A percentile compares a stretch with the other conserved stretches of the same genome.
Evolutionary conservation across 2,113 vertebrate genomes (phyloP).

Genomic region (Bothrops jararaca): DNA sequence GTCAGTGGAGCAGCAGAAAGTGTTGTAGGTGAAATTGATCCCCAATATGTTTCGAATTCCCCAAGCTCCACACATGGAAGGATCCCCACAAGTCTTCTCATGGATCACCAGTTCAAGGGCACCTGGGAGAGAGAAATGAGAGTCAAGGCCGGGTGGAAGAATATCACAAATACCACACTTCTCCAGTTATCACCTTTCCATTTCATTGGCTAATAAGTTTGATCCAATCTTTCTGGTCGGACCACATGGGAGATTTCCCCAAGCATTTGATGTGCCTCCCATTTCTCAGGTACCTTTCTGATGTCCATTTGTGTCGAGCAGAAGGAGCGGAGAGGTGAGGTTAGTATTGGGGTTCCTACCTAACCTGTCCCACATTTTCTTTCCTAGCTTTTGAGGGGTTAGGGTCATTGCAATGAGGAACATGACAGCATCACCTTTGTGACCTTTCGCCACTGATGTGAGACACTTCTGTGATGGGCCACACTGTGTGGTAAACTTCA

Average conservation of each 20-base stretch:
- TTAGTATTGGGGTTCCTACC: neutral
- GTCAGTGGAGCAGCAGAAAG: slow-evolving; percentile 70
- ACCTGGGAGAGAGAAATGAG: neutral
- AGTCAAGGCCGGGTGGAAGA: neutral
- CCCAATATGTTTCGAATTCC: slow-evolving; percentile 65
- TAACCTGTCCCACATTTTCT: neutral
- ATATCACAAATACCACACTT: neutral
- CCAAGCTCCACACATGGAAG: slow-evolving; percentile 59
- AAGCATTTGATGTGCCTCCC: neutral
- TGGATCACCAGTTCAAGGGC: slow-evolving; percentile 39
- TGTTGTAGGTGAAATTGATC: slow-evolving; percentile 70
- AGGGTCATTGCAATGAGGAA: neutral
- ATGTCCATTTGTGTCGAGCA: neutral
- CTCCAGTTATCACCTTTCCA: neutral
- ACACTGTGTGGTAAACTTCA: slow-evolving; percentile 69
- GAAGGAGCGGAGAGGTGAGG: neutral
- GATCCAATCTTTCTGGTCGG: neutral
- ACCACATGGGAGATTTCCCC: neutral
- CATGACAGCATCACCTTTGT: slow-evolving; percentile 55
- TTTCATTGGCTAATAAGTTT: too few relatives aligned
- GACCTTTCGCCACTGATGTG: slow-evolving; percentile 58
- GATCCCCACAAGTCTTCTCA: slow-evolving; percentile 70
- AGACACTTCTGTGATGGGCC: slow-evolving; percentile 69
- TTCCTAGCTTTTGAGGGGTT: neutral
- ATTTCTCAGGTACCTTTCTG: neutral